These are phyloP conservation scores for Drosophila pectinifera DNA, from an alignment of 1,140 invertebrate genomes.

Conservation along the genomic window DNA sequence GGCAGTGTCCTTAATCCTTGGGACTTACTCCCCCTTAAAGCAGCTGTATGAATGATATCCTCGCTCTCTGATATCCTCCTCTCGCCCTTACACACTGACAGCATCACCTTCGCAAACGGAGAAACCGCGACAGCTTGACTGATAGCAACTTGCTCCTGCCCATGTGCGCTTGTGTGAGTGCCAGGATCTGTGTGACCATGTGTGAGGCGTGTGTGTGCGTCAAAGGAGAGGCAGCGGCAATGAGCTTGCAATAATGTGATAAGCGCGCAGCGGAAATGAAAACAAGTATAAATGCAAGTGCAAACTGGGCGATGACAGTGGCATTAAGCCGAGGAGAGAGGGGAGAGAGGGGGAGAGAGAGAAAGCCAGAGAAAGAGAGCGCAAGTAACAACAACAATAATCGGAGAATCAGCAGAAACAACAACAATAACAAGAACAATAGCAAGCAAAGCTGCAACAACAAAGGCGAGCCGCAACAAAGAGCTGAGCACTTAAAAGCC, in stretches of 20 bases:
- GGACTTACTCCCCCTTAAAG: not conserved
- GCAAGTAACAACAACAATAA: conserved; percentile 29
- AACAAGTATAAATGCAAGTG: conserved; percentile 68
- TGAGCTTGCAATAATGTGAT: conserved; percentile 82
- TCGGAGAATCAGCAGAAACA: conserved; percentile 11
- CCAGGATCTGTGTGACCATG: conserved; percentile 3
- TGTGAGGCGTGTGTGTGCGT: conserved; percentile 12
- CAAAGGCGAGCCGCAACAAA: conserved; percentile 66
- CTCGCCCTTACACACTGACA: too few relatives aligned
- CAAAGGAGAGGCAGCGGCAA: conserved; percentile 64
- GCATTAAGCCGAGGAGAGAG: conserved; percentile 20
- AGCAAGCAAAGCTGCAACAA: conserved; percentile 34
- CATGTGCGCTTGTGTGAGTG: not conserved
- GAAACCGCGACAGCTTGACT: conserved; percentile 54
- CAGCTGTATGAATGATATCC: conserved; percentile 22
- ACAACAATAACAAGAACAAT: conserved; percentile 12
- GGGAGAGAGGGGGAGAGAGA: not conserved
- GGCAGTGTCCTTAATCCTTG: not conserved
- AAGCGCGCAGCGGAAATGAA: conserved; percentile 79
- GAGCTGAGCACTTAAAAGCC: conserved; percentile 66
- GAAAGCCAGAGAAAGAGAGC: conserved; percentile 3
- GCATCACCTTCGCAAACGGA: conserved; percentile 7
- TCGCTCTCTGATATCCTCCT: too few relatives aligned
- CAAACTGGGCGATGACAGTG: conserved; percentile 57
- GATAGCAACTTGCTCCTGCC: conserved; percentile 34